Evolutionary conservation across 2,888 invertebrate genomes (phyloP).

Genomic region (Idaea straminata): DNA sequence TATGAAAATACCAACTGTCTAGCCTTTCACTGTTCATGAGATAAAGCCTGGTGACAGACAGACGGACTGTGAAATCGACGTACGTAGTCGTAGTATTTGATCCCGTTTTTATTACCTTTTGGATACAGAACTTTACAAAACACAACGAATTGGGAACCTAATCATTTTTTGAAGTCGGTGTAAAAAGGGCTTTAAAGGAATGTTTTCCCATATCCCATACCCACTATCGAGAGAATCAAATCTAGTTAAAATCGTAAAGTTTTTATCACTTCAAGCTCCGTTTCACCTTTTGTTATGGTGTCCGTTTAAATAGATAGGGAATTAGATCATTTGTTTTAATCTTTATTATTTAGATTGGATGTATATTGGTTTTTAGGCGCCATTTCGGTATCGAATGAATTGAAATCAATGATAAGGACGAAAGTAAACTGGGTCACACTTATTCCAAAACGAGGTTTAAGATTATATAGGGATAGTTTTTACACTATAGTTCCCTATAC

Average conservation of each 20-base stretch:
- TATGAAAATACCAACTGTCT: too few species aligned
- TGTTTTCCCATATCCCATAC: slow-evolving; percentile 43
- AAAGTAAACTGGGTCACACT: too few species aligned
- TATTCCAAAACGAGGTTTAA: too few species aligned
- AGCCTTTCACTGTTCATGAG: too few species aligned
- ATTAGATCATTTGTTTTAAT: slow-evolving; percentile 1
- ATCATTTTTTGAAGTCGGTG: too few species aligned
- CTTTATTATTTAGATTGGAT: background rate
- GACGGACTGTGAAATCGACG: too few species aligned
- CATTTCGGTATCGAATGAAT: slow-evolving; percentile 2
- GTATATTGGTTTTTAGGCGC: background rate
- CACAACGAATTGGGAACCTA: slow-evolving; percentile 16
- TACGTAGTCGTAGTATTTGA: too few species aligned
- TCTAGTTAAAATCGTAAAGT: slow-evolving; percentile 54
- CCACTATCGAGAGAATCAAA: background rate
- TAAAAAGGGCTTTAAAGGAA: background rate
- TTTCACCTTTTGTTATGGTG: slow-evolving; percentile 36
- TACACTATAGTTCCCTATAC: too few species aligned
- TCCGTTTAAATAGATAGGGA: background rate
- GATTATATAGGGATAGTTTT: too few species aligned
- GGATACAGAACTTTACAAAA: too few species aligned
- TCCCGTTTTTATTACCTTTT: too few species aligned
- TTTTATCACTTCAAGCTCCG: slow-evolving; percentile 70
- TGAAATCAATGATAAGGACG: background rate
- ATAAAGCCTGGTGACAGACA: too few species aligned